A percentile compares a stretch with the other conserved stretches of the same genome.
phyloP scores from a whole-genome alignment of 2,797 vertebrate species.

The Coregonus suidteri region DNA sequence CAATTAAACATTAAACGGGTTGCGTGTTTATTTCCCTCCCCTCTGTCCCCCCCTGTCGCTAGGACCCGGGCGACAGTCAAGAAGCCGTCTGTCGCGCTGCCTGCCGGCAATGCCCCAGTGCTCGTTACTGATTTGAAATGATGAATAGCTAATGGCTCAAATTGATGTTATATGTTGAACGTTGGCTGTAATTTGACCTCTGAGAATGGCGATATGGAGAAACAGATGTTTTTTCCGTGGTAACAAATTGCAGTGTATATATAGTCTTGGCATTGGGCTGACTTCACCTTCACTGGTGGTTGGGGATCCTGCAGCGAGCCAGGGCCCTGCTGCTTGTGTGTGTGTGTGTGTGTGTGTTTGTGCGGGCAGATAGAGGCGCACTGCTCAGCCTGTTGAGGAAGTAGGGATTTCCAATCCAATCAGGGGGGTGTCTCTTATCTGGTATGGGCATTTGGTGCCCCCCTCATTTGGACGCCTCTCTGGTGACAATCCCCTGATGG shows the following conservation, averaged over 20 bases:
- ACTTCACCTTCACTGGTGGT: constrained; percentile 12
- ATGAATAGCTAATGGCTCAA: constrained; percentile 91
- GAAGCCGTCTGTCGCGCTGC: constrained; percentile 66
- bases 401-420: neutral
- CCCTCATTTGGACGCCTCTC: neutral
- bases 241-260: constrained; percentile 76
- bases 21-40: constrained; percentile 10
- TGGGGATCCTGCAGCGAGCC: neutral
- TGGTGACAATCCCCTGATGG: neutral
- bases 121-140: constrained; percentile 89
- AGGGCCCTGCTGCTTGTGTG: neutral
- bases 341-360: neutral
- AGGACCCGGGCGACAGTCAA: neutral
- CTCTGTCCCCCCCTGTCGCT: neutral
- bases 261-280: constrained; percentile 72
- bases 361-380: neutral
- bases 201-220: constrained; percentile 83
- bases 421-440: neutral
- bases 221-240: constrained; percentile 86
- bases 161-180: constrained; percentile 91
- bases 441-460: neutral
- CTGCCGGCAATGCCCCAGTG: constrained; percentile 87
- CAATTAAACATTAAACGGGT: constrained; percentile 47
- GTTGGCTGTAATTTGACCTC: constrained; percentile 87
- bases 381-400: neutral